phyloP scores from a whole-genome alignment of 1,140 invertebrate genomes.

The Anastrepha obliqua region DNA sequence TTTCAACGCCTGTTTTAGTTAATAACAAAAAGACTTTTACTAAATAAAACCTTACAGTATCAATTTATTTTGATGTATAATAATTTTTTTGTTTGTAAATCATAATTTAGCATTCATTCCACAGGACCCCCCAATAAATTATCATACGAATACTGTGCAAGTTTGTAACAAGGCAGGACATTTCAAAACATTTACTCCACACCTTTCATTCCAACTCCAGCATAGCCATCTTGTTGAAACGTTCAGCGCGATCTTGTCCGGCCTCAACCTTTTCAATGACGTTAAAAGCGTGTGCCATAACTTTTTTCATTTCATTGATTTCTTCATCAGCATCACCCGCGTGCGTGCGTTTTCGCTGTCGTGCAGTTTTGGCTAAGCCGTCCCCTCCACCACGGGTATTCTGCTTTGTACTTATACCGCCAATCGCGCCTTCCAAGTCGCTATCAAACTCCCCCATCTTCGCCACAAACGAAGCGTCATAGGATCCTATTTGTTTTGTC shows the following conservation, averaged over 20 bases:
- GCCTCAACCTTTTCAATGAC: slow-evolving; percentile 55
- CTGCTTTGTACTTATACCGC: background rate
- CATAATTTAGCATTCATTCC: background rate
- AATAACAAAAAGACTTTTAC: too few species aligned
- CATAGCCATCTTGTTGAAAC: background rate
- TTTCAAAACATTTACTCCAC: background rate
- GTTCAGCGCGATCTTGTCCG: background rate
- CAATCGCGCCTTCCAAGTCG: slow-evolving; percentile 3
- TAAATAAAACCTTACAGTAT: background rate
- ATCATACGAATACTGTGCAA: background rate
- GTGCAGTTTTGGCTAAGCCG: background rate
- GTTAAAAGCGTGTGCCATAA: slow-evolving; percentile 41
- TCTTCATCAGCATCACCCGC: background rate
- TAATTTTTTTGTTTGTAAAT: slow-evolving; percentile 9
- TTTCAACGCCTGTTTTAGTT: too few species aligned
- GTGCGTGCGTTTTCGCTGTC: background rate
- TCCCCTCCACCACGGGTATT: background rate
- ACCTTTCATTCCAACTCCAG: background rate
- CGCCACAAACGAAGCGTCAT: slow-evolving; percentile 16
- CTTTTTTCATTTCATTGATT: slow-evolving; percentile 23
- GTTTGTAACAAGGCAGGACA: too few species aligned
- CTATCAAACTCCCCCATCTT: slow-evolving; percentile 32
- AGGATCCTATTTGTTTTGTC: slow-evolving; percentile 49
- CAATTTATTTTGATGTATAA: slow-evolving; percentile 1
- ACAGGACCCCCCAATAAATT: background rate